A percentile compares a stretch with the other conserved stretches of the same genome.
Evolutionary conservation across 37 sponge, comb jelly and placozoan species (phyloP).

Genomic region (Ianthella basta): DNA sequence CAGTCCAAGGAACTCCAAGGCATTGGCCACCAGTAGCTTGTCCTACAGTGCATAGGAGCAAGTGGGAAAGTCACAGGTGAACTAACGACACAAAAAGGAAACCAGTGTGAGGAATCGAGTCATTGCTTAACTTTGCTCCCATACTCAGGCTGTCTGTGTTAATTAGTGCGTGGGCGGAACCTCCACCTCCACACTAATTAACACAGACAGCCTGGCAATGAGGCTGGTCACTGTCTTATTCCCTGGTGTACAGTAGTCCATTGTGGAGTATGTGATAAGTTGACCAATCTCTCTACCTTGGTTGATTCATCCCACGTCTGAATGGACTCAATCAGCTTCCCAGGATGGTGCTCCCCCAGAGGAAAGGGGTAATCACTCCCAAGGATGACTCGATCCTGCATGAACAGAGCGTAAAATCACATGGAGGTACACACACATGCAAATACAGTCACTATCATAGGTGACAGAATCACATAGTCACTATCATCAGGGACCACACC

Average conservation of each 20-base stretch:
- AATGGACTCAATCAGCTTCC: constrained; percentile 84
- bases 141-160: too few species aligned
- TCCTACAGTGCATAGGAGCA: constrained; percentile 36
- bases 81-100: not conserved
- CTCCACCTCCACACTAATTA: too few species aligned
- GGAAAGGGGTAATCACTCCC: constrained; percentile 96
- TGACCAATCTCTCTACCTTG: constrained; percentile 44
- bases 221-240: not conserved
- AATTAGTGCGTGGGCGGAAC: too few species aligned
- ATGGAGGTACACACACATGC: not conserved
- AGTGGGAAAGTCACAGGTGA: too few species aligned
- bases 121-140: too few species aligned
- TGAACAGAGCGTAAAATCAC: not conserved
- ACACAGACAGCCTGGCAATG: not conserved
- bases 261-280: not conserved
- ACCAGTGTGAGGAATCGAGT: not conserved
- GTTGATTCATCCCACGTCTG: constrained; percentile 46
- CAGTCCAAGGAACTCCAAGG: constrained; percentile 74
- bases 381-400: constrained; percentile 62
- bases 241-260: not conserved
- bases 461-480: too few species aligned
- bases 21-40: constrained; percentile 75
- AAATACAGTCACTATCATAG: not conserved
- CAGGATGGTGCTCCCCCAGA: constrained; percentile 90
- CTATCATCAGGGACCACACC: too few species aligned